Conservation (phyloP, 2,888 invertebrate genomes). For the Andricus curvator region DNA sequence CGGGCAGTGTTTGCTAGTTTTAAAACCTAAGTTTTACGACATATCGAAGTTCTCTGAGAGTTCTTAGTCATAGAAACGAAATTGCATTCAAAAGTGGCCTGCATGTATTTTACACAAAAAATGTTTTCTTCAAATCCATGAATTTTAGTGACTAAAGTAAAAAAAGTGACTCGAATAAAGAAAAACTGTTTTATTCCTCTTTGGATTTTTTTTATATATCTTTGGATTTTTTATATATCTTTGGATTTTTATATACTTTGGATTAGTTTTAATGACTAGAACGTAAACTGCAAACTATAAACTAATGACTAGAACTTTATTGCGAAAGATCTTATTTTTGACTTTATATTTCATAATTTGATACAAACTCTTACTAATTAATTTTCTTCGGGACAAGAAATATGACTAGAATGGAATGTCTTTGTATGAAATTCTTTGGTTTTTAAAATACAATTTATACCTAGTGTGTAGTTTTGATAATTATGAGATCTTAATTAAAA, state of each 20-base stretch:
- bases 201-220: not conserved
- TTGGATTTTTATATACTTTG: not conserved
- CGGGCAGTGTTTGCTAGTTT: constrained; percentile 61
- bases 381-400: not conserved
- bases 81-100: constrained; percentile 76
- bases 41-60: constrained; percentile 10
- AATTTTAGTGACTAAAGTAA: not conserved
- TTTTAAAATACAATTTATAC: not conserved
- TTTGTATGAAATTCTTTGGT: constrained; percentile 22
- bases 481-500: constrained; percentile 37
- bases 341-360: not conserved
- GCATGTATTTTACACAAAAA: constrained; percentile 60
- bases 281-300: not conserved
- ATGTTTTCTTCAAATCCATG: constrained; percentile 19
- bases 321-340: not conserved
- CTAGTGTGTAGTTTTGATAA: constrained; percentile 4
- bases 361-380: not conserved
- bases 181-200: not conserved
- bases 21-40: constrained; percentile 3
- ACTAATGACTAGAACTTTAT: not conserved
- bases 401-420: constrained; percentile 31
- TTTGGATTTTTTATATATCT: not conserved
- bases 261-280: not conserved
- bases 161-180: not conserved
- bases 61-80: constrained; percentile 46